A percentile compares a stretch with the other conserved stretches of the same genome.
These are phyloP conservation scores for Silvanus unidentatus DNA, from an alignment of 2,888 invertebrate species.

Conservation along the genomic window DNA sequence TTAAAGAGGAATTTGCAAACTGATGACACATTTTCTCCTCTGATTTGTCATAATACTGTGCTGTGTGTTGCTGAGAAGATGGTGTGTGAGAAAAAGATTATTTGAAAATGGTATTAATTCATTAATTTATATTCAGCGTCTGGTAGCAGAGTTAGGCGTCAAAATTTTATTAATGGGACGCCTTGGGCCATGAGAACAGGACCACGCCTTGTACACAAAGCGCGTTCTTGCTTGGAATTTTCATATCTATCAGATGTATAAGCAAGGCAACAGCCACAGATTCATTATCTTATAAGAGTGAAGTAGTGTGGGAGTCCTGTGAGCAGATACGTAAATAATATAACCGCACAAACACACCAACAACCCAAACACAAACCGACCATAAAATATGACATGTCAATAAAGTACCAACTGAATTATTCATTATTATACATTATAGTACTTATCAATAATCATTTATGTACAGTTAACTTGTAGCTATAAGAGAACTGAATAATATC, in stretches of 20 bases:
- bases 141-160: conserved; percentile 43
- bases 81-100: neutral
- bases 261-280: conserved; percentile 17
- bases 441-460: conserved; percentile 29
- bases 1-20: too few relatives aligned
- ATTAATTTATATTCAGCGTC: conserved; percentile 45
- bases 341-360: conserved; percentile 15
- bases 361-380: conserved; percentile 17
- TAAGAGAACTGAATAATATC: conserved; percentile 3
- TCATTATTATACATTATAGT: conserved; percentile 27
- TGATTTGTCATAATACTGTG: too few relatives aligned
- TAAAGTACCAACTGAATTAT: conserved; percentile 28
- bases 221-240: conserved; percentile 29
- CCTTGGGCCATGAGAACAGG: conserved; percentile 32
- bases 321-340: conserved; percentile 28
- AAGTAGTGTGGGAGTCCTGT: conserved; percentile 26
- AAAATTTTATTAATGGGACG: conserved; percentile 44
- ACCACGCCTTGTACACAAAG: conserved; percentile 34
- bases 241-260: conserved; percentile 28
- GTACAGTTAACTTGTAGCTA: conserved; percentile 15
- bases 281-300: conserved; percentile 24
- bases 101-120: conserved; percentile 35
- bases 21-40: too few relatives aligned
- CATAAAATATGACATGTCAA: conserved; percentile 31
- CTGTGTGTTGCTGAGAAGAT: too few relatives aligned